Conservation (phyloP, 2,797 vertebrate genomes). For the Antrozous pallidus region DNA sequence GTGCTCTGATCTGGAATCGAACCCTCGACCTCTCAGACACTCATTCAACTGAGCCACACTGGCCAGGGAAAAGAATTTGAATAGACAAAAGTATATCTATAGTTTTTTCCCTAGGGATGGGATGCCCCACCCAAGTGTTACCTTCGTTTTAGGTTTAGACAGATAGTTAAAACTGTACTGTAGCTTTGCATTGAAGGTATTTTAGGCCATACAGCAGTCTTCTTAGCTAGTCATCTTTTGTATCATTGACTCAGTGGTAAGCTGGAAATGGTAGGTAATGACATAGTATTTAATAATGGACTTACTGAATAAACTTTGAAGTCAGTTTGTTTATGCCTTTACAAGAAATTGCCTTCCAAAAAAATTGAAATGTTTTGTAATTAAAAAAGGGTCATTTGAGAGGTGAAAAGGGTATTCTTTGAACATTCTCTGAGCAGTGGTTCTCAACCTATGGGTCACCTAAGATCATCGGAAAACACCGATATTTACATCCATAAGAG, state of each 20-base stretch:
- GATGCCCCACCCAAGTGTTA: background rate
- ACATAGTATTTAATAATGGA: slow-evolving; percentile 9
- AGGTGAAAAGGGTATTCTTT: background rate
- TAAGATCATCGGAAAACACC: no score
- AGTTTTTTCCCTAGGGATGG: slow-evolving; percentile 25
- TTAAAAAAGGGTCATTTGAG: background rate
- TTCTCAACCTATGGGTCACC: no score
- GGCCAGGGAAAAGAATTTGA: background rate
- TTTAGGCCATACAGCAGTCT: background rate
- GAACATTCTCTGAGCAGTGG: no score
- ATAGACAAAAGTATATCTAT: slow-evolving; percentile 45
- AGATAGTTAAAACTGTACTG: background rate
- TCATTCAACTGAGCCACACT: background rate
- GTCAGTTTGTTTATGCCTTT: slow-evolving; percentile 45
- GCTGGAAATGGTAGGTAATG: background rate
- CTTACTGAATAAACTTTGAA: slow-evolving; percentile 9
- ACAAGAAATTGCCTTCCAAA: slow-evolving; percentile 53
- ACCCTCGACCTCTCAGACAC: background rate
- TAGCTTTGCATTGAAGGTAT: background rate
- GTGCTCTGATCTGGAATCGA: background rate
- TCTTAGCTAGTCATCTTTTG: slow-evolving; percentile 61
- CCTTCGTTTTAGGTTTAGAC: background rate
- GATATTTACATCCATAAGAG: no score
- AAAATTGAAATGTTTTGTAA: background rate
- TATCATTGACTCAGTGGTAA: background rate